Evolutionary conservation across 2,888 invertebrate genomes (phyloP).

Genomic region (Isoperla grammatica): DNA sequence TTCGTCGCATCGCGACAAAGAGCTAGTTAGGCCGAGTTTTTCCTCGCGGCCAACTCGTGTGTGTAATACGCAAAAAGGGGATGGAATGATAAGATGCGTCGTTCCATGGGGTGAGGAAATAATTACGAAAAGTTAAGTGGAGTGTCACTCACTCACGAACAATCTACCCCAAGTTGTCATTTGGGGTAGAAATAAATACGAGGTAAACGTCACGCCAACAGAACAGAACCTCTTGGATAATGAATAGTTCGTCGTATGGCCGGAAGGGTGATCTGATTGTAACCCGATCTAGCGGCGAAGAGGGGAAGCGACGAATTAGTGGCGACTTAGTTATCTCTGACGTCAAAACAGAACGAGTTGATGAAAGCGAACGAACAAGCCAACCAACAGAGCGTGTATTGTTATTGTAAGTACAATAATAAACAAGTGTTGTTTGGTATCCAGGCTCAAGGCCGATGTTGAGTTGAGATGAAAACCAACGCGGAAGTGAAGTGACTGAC

Average conservation of each 20-base stretch:
- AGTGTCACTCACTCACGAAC: constrained; percentile 12
- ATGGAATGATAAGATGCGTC: not conserved
- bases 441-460: too few relatives aligned
- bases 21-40: constrained; percentile 1
- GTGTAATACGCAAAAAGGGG: constrained; percentile 6
- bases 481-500: too few relatives aligned
- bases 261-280: not conserved
- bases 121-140: constrained; percentile 20
- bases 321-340: too few relatives aligned
- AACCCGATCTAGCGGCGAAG: not conserved
- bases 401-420: too few relatives aligned
- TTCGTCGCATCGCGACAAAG: not conserved
- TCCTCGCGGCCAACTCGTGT: not conserved
- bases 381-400: too few relatives aligned
- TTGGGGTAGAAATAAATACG: not conserved
- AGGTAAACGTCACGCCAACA: constrained; percentile 4
- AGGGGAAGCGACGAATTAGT: too few relatives aligned
- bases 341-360: too few relatives aligned
- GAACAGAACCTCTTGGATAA: constrained; percentile 6
- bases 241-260: constrained; percentile 4
- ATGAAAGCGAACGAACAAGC: too few relatives aligned
- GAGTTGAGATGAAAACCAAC: too few relatives aligned
- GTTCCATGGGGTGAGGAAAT: constrained; percentile 7
- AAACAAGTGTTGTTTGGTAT: too few relatives aligned
- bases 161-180: constrained; percentile 9